phyloP scores from a whole-genome alignment of 2,113 vertebrate genomes.

The Manacus vitellinus region DNA sequence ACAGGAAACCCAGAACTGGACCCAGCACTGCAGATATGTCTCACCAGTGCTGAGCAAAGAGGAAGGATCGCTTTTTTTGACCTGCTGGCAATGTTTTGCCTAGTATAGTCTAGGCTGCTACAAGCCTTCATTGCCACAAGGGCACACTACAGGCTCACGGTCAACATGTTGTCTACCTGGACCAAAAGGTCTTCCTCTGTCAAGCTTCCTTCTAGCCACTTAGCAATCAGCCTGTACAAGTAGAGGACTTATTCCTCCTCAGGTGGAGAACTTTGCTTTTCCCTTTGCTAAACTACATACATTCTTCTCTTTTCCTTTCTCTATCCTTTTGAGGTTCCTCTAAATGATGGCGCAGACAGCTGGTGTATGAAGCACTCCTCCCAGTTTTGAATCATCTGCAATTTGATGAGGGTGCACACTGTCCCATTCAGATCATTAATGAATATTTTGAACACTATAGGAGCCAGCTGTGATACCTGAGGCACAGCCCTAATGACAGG shows the following conservation, averaged over 20 bases:
- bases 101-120: neutral
- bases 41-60: neutral
- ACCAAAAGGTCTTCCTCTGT: neutral
- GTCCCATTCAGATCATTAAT: neutral
- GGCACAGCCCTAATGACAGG: neutral
- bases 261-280: neutral
- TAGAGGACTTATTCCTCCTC: neutral
- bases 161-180: fast-evolving
- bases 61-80: neutral
- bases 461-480: neutral
- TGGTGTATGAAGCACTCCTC: neutral
- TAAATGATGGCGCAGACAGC: neutral
- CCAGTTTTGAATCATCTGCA: neutral
- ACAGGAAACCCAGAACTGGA: neutral
- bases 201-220: neutral
- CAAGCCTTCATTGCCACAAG: neutral
- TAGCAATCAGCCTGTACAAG: neutral
- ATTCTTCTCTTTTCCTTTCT: neutral
- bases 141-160: neutral
- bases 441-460: neutral
- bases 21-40: neutral
- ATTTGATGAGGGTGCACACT: neutral
- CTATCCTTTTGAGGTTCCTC: neutral
- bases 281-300: fast-evolving
- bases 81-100: neutral